Base-by-base conservation (phyloP, 2,113 vertebrate genomes). In the Lipophrys pholis region DNA sequence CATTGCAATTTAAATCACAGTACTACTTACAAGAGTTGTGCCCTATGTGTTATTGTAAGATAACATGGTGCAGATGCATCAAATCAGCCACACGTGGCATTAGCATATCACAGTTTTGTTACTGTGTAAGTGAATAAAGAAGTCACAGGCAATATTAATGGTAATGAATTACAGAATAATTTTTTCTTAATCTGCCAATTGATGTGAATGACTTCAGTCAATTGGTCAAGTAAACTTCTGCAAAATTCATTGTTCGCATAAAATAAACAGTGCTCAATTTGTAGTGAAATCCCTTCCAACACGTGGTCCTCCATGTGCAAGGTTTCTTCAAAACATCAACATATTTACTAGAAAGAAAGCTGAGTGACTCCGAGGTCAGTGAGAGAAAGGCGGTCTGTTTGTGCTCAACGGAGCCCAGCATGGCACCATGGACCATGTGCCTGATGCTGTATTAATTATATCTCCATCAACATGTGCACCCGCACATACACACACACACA, bases 321-420 rank as follows among this genome's bases (percentile, higher is more conserved):
- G 41, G 5, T 54, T 68, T 1, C 42, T 36, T 63, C 14, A 51
- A 72, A 58, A 58, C 72, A 64, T 62, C 8, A 38, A 45, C 40
- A 40, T 21, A 45, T 69, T 35, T 36, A 40, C 46, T 40, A 36
- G 0, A 17, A 16, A 46, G n/a, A 35, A 50, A 50, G 58, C 14
- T 63, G 42, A 51, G 30, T 66, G 77, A 70, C 6, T 74, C 41
- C 30, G 60, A 58, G 72, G 78, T 74, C 80, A 76, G 53, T 0
- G 16, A 51, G 43, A 21, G 70, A 41, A 57, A 49, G 51, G 14
- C 0, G 49, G 69, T 62, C 36, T 87, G 87, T 87, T 84, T 89
- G 81, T 86, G 60, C 82, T 83, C 75, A 85, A 74, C 78, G 76
- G 76, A 78, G 16, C 45, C n/a, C n/a, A 11, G 43, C 40, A 4